Evolutionary conservation across 2,113 vertebrate genomes (phyloP).

Genomic region (Equus przewalskii): DNA sequence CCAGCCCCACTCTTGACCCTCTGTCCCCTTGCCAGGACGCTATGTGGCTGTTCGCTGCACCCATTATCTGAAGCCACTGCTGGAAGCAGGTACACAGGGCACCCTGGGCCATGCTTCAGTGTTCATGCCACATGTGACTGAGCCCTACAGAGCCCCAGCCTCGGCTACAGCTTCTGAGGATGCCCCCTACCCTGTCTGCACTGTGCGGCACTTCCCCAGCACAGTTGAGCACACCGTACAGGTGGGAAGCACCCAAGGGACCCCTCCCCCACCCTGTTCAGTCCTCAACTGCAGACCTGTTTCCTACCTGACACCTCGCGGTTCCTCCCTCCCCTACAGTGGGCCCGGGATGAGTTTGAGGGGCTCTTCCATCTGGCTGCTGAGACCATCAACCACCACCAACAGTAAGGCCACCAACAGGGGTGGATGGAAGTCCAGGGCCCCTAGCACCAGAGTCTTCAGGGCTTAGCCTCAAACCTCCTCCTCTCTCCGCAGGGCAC

Average conservation of each 20-base stretch:
- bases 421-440: background rate
- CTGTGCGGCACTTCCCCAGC: constrained; percentile 91
- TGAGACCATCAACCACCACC: constrained; percentile 73
- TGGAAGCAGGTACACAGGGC: constrained; percentile 93
- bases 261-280: background rate
- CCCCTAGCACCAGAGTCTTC: background rate
- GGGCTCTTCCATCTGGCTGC: constrained; percentile 77
- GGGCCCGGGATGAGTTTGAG: constrained; percentile 82
- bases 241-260: constrained; percentile 81
- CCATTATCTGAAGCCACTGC: constrained; percentile 88
- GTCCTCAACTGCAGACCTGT: background rate
- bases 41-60: constrained; percentile 91
- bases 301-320: background rate
- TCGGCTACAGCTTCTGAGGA: background rate
- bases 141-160: constrained; percentile 79
- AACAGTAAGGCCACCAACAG: constrained; percentile 67
- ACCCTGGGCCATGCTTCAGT: constrained; percentile 87
- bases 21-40: constrained; percentile 84
- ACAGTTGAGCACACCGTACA: constrained; percentile 93
- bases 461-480: background rate
- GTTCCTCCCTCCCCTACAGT: constrained; percentile 56
- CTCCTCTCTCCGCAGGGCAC: constrained; percentile 79
- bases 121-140: constrained; percentile 91
- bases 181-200: constrained; percentile 89
- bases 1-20: background rate